Evolutionary conservation across 2,888 invertebrate genomes (phyloP).

Genomic region (Lasioglossum villosulum): DNA sequence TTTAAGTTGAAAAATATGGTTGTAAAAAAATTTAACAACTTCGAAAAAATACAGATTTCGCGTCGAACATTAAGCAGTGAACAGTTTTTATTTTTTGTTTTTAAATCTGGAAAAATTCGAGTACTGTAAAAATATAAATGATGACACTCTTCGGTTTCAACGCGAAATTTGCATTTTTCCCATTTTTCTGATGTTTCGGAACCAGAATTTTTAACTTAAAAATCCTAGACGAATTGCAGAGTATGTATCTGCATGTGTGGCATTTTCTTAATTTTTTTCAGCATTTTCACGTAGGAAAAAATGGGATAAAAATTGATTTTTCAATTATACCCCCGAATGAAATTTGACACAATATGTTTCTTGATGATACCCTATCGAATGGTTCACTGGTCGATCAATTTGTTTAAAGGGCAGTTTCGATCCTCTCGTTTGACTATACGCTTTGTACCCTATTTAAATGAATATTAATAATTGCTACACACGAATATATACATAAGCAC

Average conservation of each 20-base stretch:
- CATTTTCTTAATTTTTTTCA: not conserved
- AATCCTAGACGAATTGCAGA: not conserved
- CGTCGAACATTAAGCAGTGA: not conserved
- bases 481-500: slow-evolving; percentile 58
- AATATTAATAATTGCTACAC: slow-evolving; percentile 75
- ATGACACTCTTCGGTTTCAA: not conserved
- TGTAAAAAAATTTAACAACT: not conserved
- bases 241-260: not conserved
- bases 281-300: not conserved
- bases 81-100: too few species aligned
- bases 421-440: not conserved
- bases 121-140: not conserved
- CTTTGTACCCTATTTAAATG: slow-evolving; percentile 83
- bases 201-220: not conserved
- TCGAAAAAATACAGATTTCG: not conserved
- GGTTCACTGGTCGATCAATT: not conserved
- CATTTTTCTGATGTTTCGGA: not conserved
- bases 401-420: not conserved
- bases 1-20: not conserved
- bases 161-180: not conserved
- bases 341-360: not conserved
- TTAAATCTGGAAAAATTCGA: too few species aligned
- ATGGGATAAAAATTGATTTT: not conserved
- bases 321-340: not conserved
- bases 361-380: not conserved